Base-by-base conservation (phyloP, 2,113 vertebrate genomes). In the Poeciliopsis turrubarensis region DNA sequence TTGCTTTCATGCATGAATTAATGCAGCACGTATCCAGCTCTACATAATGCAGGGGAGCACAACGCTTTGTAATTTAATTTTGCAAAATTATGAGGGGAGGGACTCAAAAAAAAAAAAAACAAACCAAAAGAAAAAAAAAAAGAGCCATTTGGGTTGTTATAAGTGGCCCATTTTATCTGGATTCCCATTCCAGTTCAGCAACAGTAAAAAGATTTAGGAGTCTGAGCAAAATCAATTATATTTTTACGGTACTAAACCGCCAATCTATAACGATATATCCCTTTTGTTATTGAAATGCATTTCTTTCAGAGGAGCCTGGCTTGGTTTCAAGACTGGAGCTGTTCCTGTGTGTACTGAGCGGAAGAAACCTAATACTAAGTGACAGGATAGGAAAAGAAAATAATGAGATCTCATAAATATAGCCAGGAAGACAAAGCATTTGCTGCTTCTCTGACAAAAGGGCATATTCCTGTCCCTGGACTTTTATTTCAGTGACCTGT, bases 1-100 rank as follows among this genome's bases (percentile, higher is more conserved):
- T 87, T 79, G 86, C 79, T 71, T 92, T 90, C 91, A 91, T 91
- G 93, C 89, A 90, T 89, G 92, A 93, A 92, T 95, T 91, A 93
- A 73, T 79, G 44, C 67, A 64, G 68, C 73, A 80, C 87, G 77
- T 90, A 90, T 89, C 77, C 83, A 87, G 84, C 92, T 87, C 80
- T 83, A 83, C 87, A 92, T 81, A 75, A 81, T 87, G 85, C 86
- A 67, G 70, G 76, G 79, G 82, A 90, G 87, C 83, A 83, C 83
- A 83, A 78, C 68, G 41, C 68, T 92, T 91, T 83, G 86, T 90
- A 80, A 90, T 90, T 91, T 87, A 70, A 90, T 92, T 57, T 90
- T 88, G 83, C 79, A 76, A 77, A 90, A 87, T 89, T 89, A 88
- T 73, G 77, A 83, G 74, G 83, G 25, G 72, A 79, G 79, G 71